Evolutionary conservation across 2,888 invertebrate species (phyloP).

Genomic region (Icerya purchasi): DNA sequence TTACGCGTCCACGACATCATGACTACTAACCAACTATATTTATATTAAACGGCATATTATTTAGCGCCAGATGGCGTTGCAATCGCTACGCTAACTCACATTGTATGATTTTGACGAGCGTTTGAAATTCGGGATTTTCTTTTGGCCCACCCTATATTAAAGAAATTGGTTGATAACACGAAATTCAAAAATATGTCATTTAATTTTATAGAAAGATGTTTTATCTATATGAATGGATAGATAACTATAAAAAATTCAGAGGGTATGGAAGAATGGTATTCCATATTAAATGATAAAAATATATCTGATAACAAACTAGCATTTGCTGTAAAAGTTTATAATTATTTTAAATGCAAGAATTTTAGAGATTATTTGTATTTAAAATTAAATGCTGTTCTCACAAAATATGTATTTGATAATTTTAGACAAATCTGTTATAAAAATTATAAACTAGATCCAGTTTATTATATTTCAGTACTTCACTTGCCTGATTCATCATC

Average conservation of each 20-base stretch:
- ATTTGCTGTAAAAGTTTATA: constrained; percentile 4
- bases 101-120: no score
- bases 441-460: no score
- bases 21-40: no score
- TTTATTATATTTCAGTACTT: constrained; percentile 4
- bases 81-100: no score
- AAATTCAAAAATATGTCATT: constrained; percentile 5
- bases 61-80: no score
- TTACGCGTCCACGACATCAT: no score
- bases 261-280: not conserved
- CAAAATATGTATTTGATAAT: constrained; percentile 1
- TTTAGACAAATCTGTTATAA: no score
- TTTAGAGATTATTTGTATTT: constrained; percentile 3
- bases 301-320: constrained; percentile 5
- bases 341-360: constrained; percentile 3
- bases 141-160: no score
- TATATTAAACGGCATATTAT: no score
- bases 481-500: no score
- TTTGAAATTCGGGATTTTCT: no score
- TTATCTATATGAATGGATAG: constrained; percentile 3
- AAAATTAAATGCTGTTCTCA: constrained; percentile 1
- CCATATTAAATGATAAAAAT: constrained; percentile 1
- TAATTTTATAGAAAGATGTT: constrained; percentile 1
- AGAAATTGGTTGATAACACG: constrained; percentile 1
- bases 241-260: constrained; percentile 4